Evolutionary conservation across 2,797 vertebrate species (phyloP), one percentile per base, ranked within the genome.

Genomic region (Cirrhinus molitorella): DNA sequence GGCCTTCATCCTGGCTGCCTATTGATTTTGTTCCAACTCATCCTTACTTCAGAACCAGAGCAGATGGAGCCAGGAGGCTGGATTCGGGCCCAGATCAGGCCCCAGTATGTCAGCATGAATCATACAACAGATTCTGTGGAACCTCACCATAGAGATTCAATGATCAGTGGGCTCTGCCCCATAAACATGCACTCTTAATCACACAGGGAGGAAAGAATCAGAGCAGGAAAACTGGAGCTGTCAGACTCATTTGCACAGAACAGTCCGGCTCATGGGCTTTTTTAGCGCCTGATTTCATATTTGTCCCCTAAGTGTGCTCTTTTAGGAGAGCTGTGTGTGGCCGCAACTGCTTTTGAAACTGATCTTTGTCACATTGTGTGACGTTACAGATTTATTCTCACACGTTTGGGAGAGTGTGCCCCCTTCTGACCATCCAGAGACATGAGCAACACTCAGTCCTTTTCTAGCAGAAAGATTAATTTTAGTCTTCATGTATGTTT

Each of bases 31-130:
- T 76, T 82, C 87, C 83, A 85, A 71, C 85, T 84, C 87, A 81
- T 85, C 82, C 3, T 77, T 75, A 83, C 85, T 87, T 79, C 81
- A 88, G 82, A 85, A 86, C 80, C 61, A 45, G 76, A 89, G 87
- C 88, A 89, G 88, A 88, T 88, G 88, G 87, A 88, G 85, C 81
- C 76, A 63, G 70, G 66, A 83, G 84, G 84, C 75, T 86, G 86
- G 88, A 86, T 80, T 77, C 45, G 8, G 82, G 75, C 84, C 84
- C 87, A 86, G 86, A 85, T 86, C 85, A 76, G 53, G 76, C 79
- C 74, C 78, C 80, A 88, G 88, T 85, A 75, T 88, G 87, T 88
- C 87, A 85, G 73, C 82, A 89, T 89, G 86, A 88, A 89, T 89
- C 87, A 87, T 86, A 83, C 76, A 88, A 78, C 76, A 78, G 76